These are phyloP conservation scores for Thryonomys swinderianus DNA, from an alignment of 2,113 vertebrate species.

Conservation along the genomic window DNA sequence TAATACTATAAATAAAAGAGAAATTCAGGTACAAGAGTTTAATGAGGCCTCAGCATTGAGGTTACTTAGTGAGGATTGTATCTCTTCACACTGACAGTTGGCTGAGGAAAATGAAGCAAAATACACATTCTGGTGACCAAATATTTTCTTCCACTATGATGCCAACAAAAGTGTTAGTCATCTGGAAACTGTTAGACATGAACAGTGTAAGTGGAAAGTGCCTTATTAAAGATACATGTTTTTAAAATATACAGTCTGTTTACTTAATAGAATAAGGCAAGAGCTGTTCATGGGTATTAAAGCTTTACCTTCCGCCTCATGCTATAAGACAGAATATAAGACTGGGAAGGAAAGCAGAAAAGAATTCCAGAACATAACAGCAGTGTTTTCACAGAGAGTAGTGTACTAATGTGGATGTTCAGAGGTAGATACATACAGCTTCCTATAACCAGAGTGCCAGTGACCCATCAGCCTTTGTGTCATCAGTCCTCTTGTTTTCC, in stretches of 20 bases:
- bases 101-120: constrained; percentile 27
- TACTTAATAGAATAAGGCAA: constrained; percentile 41
- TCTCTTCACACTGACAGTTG: constrained; percentile 36
- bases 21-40: constrained; percentile 32
- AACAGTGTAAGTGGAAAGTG: constrained; percentile 25
- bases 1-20: constrained; percentile 45
- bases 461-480: neutral
- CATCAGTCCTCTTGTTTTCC: neutral
- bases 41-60: neutral
- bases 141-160: constrained; percentile 40
- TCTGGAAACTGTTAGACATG: constrained; percentile 58
- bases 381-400: neutral
- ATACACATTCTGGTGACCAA: constrained; percentile 24
- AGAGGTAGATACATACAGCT: neutral
- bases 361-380: neutral
- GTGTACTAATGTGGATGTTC: neutral
- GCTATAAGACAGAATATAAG: constrained; percentile 11
- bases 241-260: neutral
- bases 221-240: constrained; percentile 23
- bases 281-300: constrained; percentile 29
- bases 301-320: constrained; percentile 17
- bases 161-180: constrained; percentile 64
- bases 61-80: constrained; percentile 21
- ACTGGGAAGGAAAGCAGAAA: neutral
- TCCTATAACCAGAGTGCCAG: neutral